Percentiles rank a stretch among this genome's conserved stretches.
Evolutionary conservation across 1,140 invertebrate genomes (phyloP).

Genomic region (Lordiphosa mommai): DNA sequence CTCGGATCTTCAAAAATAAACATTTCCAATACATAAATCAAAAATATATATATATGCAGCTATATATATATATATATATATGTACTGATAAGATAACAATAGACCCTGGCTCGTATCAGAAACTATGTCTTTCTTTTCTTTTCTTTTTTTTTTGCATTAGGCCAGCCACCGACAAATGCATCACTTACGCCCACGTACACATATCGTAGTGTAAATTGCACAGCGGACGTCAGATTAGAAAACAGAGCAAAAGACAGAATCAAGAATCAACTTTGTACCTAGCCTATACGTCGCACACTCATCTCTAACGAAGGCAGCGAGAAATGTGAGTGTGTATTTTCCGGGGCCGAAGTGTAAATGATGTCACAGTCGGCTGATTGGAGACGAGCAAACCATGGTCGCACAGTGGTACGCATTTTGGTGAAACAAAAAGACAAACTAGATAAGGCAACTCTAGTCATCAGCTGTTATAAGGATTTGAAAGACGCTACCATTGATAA

Average conservation of each 20-base stretch:
- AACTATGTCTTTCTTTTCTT: neutral
- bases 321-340: neutral
- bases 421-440: too few species aligned
- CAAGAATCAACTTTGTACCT: conserved; percentile 25
- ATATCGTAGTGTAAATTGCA: neutral
- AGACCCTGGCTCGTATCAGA: neutral
- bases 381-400: conserved; percentile 17
- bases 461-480: too few species aligned
- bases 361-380: conserved; percentile 32
- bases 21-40: too few species aligned
- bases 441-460: too few species aligned
- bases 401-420: conserved; percentile 7
- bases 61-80: conserved; percentile 1
- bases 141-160: neutral
- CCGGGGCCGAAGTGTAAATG: conserved; percentile 33
- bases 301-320: neutral
- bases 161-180: neutral
- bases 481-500: too few species aligned
- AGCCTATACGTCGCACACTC: neutral
- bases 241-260: neutral
- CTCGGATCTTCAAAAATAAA: too few species aligned
- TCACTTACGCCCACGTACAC: too few species aligned
- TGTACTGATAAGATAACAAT: conserved; percentile 1
- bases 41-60: too few species aligned
- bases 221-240: conserved; percentile 4